Conservation (phyloP, 2,113 vertebrate species). For the Sebastes fasciatus region DNA sequence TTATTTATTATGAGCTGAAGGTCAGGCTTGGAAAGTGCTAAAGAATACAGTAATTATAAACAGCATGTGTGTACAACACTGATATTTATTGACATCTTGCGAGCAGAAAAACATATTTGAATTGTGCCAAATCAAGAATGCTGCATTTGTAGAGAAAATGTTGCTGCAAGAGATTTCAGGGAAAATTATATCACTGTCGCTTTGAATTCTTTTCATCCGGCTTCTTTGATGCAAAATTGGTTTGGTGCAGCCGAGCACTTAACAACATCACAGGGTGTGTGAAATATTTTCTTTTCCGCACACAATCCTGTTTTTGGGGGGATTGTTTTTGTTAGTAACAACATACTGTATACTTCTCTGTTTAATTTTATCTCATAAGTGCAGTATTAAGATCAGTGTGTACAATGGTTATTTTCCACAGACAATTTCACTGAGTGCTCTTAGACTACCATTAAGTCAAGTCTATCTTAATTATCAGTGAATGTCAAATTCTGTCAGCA, state of each 20-base stretch:
- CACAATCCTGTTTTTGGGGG: slow-evolving; percentile 24
- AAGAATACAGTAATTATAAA: slow-evolving; percentile 6
- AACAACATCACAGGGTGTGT: slow-evolving; percentile 68
- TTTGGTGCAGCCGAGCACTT: slow-evolving; percentile 72
- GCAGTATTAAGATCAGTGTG: slow-evolving; percentile 28
- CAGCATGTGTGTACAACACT: slow-evolving; percentile 2
- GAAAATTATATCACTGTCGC: slow-evolving; percentile 69
- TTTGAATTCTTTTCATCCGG: slow-evolving; percentile 74
- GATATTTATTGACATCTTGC: slow-evolving; percentile 50
- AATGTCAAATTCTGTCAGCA: not conserved
- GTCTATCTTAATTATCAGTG: not conserved
- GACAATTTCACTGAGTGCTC: not conserved
- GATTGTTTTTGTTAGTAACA: slow-evolving; percentile 35
- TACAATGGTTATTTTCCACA: slow-evolving; percentile 24
- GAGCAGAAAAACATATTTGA: slow-evolving; percentile 40
- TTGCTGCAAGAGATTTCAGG: slow-evolving; percentile 58
- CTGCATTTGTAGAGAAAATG: slow-evolving; percentile 44
- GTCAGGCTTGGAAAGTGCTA: slow-evolving; percentile 11
- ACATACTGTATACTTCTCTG: slow-evolving; percentile 13
- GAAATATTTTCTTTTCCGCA: slow-evolving; percentile 50
- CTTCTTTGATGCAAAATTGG: slow-evolving; percentile 79
- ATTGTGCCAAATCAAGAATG: slow-evolving; percentile 33
- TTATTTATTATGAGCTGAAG: slow-evolving; percentile 22
- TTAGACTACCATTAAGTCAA: not conserved
- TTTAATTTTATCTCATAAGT: slow-evolving; percentile 38